Conservation (phyloP, 2,113 vertebrate genomes). For the Heliornis fulica region DNA sequence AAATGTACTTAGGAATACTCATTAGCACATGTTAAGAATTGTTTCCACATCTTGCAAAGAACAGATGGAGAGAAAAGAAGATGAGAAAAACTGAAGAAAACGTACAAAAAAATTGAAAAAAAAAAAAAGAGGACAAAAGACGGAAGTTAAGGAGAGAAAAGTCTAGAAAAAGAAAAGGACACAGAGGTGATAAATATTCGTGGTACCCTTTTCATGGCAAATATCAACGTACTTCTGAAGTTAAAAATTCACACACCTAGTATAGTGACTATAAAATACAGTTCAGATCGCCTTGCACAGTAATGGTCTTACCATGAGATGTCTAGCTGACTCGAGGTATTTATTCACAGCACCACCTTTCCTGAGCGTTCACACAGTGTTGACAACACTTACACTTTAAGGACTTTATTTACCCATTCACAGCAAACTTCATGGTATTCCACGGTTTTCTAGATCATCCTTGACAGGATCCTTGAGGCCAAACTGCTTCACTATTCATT, state of each 20-base stretch:
- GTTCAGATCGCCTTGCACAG: background rate
- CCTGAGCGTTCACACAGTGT: background rate
- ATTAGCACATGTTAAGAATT: background rate
- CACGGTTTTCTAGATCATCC: background rate
- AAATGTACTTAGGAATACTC: background rate
- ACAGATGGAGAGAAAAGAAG: background rate
- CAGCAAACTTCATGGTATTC: background rate
- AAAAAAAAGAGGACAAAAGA: background rate
- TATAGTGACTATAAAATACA: background rate
- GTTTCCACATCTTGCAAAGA: background rate
- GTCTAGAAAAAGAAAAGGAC: background rate
- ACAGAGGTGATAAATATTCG: fast-evolving
- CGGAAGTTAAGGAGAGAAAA: background rate
- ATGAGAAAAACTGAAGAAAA: background rate
- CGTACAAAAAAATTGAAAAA: background rate
- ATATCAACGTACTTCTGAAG: background rate
- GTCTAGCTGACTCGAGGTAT: background rate
- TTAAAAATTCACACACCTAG: background rate
- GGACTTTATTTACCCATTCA: background rate
- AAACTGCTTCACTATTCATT: background rate
- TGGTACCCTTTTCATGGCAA: background rate
- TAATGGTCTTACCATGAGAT: background rate
- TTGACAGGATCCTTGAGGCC: background rate
- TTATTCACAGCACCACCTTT: background rate
- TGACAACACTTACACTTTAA: background rate